Percentiles rank a stretch among this genome's conserved stretches.
Evolutionary conservation across 2,888 invertebrate species (phyloP).

Genomic region (Gymnosoma rotundatum): DNA sequence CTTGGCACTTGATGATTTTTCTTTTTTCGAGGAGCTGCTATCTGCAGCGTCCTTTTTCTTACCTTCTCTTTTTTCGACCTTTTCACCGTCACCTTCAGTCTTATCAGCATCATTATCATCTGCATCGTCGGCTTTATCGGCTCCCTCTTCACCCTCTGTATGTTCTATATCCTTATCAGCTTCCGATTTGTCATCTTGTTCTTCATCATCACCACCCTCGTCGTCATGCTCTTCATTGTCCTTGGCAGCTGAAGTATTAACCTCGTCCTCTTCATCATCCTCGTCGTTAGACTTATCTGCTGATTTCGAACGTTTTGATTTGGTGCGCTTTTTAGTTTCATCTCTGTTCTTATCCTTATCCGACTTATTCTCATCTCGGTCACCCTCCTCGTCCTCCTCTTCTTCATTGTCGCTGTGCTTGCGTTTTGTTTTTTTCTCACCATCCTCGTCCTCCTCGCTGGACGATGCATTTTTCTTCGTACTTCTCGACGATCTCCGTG

Average conservation of each 20-base stretch:
- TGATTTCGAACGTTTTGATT: slow-evolving; percentile 71
- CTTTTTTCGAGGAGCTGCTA: slow-evolving; percentile 76
- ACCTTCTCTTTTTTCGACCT: slow-evolving; percentile 78
- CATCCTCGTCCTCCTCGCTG: slow-evolving; percentile 73
- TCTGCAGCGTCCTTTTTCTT: slow-evolving; percentile 79
- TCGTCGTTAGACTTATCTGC: slow-evolving; percentile 69
- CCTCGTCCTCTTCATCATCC: slow-evolving; percentile 70
- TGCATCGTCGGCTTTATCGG: slow-evolving; percentile 81
- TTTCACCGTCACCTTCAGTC: slow-evolving; percentile 74
- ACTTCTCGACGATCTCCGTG: slow-evolving; percentile 71
- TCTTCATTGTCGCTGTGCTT: slow-evolving; percentile 73
- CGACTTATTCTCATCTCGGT: slow-evolving; percentile 78
- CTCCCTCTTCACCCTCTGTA: slow-evolving; percentile 75
- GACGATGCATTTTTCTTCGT: slow-evolving; percentile 75
- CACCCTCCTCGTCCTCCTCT: slow-evolving; percentile 79
- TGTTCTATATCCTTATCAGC: slow-evolving; percentile 71
- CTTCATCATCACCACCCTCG: slow-evolving; percentile 69
- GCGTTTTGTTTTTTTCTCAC: slow-evolving; percentile 73
- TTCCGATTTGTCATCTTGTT: slow-evolving; percentile 72
- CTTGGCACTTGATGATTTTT: slow-evolving; percentile 74
- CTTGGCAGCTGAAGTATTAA: slow-evolving; percentile 30
- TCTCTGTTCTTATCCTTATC: slow-evolving; percentile 78
- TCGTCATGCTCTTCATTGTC: slow-evolving; percentile 70
- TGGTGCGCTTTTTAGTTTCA: slow-evolving; percentile 70
- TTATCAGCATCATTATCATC: slow-evolving; percentile 79